A percentile compares a stretch with the other conserved stretches of the same genome.
phyloP scores from a whole-genome alignment of 2,888 invertebrate species.

The Griposia aprilina region DNA sequence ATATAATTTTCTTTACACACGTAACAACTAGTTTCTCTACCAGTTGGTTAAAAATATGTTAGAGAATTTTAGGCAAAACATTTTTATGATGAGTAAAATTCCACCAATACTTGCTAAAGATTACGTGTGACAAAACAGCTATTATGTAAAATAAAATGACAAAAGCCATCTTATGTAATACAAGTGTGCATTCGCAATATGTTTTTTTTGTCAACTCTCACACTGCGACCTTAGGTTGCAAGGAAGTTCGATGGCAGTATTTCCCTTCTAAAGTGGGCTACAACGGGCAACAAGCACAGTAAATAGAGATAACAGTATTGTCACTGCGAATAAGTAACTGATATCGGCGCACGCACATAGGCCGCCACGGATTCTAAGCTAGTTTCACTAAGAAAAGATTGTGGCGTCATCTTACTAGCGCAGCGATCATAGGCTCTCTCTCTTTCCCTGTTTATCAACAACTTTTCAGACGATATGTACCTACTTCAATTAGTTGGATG shows the following conservation, averaged over 20 bases:
- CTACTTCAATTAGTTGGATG: not conserved
- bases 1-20: constrained; percentile 11
- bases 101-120: constrained; percentile 54
- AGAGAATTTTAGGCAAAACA: constrained; percentile 23
- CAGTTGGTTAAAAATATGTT: constrained; percentile 8
- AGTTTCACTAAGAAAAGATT: not conserved
- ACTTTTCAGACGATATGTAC: not conserved
- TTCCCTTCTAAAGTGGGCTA: constrained; percentile 64
- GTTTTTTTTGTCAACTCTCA: constrained; percentile 60
- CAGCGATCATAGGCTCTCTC: not conserved
- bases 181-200: constrained; percentile 45
- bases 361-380: not conserved
- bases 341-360: not conserved
- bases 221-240: constrained; percentile 50
- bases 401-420: not conserved
- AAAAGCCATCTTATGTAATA: constrained; percentile 63
- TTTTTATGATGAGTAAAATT: constrained; percentile 31
- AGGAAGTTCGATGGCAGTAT: constrained; percentile 58
- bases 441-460: not conserved
- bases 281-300: constrained; percentile 29
- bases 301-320: constrained; percentile 30
- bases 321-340: constrained; percentile 5
- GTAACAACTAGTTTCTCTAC: constrained; percentile 7
- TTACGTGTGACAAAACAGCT: constrained; percentile 64
- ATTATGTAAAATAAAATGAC: constrained; percentile 67